Base-by-base conservation (phyloP, 2,113 vertebrate genomes). In the Istiophorus platypterus region DNA sequence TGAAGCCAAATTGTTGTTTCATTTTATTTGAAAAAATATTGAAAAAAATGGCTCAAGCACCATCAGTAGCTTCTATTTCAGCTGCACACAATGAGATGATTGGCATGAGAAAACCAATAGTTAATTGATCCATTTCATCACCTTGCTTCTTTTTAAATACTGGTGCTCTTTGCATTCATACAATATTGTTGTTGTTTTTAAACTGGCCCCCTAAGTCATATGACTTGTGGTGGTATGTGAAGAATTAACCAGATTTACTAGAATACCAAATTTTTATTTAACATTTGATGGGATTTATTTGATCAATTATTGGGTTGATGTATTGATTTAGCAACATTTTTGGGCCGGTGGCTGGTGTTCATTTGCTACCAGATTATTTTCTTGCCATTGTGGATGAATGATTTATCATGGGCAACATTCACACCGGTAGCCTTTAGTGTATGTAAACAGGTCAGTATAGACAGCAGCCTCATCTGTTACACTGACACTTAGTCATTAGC, bases 401-500 rank as follows among this genome's bases (percentile, higher is more conserved):
- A 82, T 84, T 84, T 52, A 73, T 81, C 71, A 10, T 3, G 13
- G 69, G 41, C 57, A 26, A 8, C 69, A 45, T 61, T 70, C 73
- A 45, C 12, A 83, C 62, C 87, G 72, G 20, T 63, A 82, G 84
- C 78, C 57, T 77, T 87, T 76, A 71, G 74, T 85, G 87, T 85
- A 41, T 80, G 82, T 90, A 89, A 89, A 91, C 91, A 87, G 88
- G 89, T 88, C 89, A 86, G 84, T 69, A 85, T 81, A 47, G 74
- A 83, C 74, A 84, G 86, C 84, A 82, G 78, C 82, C 84, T 86
- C 90, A 93, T 92, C 89, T 78, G 89, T 92, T 91, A 87, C 71
- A 22, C 81, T 89, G 93, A 90, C 90, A 92, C 81, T 86, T 87
- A 90, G 89, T 89, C 80, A 78, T 88, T 92, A 90, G 88, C 85